Conservation (phyloP, 1,140 invertebrate species). For the Pseudomyrmex cubaensis region DNA sequence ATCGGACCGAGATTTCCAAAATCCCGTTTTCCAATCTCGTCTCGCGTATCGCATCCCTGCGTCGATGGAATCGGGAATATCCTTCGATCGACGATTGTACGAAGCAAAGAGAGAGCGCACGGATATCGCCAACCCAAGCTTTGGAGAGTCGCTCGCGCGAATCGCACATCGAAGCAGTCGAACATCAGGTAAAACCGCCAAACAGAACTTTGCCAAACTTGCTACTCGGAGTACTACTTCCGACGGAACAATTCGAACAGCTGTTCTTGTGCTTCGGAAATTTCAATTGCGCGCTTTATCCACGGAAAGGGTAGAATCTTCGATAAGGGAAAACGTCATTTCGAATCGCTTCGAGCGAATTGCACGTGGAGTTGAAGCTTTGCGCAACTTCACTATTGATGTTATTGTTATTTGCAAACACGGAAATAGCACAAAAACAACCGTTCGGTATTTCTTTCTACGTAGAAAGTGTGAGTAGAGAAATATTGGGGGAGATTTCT, state of each 20-base stretch:
- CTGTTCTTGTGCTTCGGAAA: slow-evolving; percentile 28
- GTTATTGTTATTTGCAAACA: too few species aligned
- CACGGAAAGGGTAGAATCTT: background rate
- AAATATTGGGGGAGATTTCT: too few species aligned
- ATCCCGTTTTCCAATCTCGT: background rate
- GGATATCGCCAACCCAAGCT: background rate
- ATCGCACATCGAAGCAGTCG: slow-evolving; percentile 37
- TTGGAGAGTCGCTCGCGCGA: slow-evolving; percentile 25
- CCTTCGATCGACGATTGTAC: background rate
- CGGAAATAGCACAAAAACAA: too few species aligned
- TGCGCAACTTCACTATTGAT: too few species aligned
- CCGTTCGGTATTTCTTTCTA: too few species aligned
- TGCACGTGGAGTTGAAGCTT: too few species aligned
- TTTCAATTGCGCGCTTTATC: background rate
- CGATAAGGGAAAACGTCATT: too few species aligned
- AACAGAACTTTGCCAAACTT: slow-evolving; percentile 33
- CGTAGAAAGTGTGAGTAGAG: too few species aligned
- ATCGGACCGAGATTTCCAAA: slow-evolving; percentile 19
- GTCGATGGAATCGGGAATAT: background rate
- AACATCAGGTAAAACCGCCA: slow-evolving; percentile 60
- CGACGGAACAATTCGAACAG: background rate
- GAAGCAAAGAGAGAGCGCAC: background rate
- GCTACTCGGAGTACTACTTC: slow-evolving; percentile 2
- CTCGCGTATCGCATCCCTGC: too few species aligned
- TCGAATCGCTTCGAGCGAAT: too few species aligned